Percentiles rank a stretch among this genome's conserved stretches.
phyloP scores from a whole-genome alignment of 2,888 invertebrate genomes.

The Torymus texanus region DNA sequence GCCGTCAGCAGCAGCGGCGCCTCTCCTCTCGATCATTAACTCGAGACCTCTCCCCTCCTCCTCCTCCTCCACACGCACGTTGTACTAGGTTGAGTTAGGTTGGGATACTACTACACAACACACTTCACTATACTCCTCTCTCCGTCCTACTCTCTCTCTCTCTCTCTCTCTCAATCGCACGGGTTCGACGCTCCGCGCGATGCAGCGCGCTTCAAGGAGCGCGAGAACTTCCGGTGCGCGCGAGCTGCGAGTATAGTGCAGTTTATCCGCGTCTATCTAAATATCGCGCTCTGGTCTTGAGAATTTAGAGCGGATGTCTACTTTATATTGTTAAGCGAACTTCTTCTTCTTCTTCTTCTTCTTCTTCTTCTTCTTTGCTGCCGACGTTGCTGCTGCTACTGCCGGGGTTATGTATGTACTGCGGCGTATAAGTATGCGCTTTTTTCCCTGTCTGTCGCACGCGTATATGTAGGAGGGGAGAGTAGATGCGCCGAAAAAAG shows the following conservation, averaged over 20 bases:
- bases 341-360: no score
- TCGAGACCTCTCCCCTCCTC: conserved; percentile 1
- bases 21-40: conserved; percentile 36
- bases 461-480: no score
- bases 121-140: neutral
- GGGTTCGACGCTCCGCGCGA: conserved; percentile 68
- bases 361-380: no score
- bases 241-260: conserved; percentile 25
- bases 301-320: conserved; percentile 65
- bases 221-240: conserved; percentile 69
- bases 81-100: conserved; percentile 55
- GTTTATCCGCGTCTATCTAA: conserved; percentile 52
- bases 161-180: conserved; percentile 48
- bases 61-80: neutral
- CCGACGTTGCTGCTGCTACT: no score
- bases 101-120: conserved; percentile 34
- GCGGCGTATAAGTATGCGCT: no score
- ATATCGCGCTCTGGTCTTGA: conserved; percentile 42
- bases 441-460: no score
- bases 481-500: no score
- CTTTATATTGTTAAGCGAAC: conserved; percentile 27
- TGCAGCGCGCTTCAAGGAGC: conserved; percentile 59
- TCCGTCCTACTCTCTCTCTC: conserved; percentile 35
- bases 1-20: conserved; percentile 18
- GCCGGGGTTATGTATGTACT: no score